Conservation (phyloP, 2,888 invertebrate genomes). For the Cloeon dipterum region DNA sequence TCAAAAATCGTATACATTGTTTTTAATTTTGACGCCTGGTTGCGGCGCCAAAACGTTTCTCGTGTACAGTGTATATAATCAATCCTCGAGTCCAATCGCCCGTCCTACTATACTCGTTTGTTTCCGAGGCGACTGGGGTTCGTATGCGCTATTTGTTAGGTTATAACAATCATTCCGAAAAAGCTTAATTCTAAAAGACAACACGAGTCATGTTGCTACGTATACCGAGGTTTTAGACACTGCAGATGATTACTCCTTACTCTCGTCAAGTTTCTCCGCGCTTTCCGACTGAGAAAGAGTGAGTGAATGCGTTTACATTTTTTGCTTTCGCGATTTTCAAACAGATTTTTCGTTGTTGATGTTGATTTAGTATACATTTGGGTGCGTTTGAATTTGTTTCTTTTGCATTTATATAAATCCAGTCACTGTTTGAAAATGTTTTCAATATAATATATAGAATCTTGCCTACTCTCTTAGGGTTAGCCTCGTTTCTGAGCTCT, state of each 20-base stretch:
- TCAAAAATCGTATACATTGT: constrained; percentile 7
- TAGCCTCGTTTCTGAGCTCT: no score
- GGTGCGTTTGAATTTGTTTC: no score
- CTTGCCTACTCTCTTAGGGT: no score
- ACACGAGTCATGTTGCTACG: constrained; percentile 1
- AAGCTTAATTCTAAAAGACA: not conserved
- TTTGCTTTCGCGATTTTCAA: not conserved
- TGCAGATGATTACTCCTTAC: not conserved
- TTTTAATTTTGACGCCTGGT: constrained; percentile 1
- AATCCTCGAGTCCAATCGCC: no score
- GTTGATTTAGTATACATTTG: no score
- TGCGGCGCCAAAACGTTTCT: not conserved
- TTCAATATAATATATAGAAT: no score
- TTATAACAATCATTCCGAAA: not conserved
- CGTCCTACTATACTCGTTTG: not conserved
- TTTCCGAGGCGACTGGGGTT: not conserved
- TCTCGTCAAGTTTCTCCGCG: no score
- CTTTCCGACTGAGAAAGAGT: no score
- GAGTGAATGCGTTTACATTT: no score
- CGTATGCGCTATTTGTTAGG: not conserved
- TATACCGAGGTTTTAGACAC: not conserved
- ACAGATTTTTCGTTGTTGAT: not conserved
- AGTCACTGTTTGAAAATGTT: no score
- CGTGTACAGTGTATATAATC: not conserved
- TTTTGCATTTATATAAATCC: no score